Evolutionary conservation across 2,888 invertebrate species (phyloP).

Genomic region (Asteroscopus sphinx): DNA sequence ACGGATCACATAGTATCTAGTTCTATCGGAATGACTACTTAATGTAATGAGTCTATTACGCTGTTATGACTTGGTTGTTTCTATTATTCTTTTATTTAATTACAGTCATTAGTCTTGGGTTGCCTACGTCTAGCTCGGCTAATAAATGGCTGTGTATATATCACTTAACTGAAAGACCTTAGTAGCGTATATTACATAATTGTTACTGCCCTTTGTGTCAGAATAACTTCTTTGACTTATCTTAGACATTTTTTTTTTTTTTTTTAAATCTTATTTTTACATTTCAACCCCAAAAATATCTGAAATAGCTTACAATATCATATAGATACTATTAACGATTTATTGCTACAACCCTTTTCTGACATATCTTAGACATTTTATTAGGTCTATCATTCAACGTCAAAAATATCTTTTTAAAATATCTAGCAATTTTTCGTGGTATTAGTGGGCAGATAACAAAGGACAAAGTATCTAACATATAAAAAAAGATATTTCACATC

Average conservation of each 20-base stretch:
- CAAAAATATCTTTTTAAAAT: neutral
- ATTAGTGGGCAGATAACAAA: too few relatives aligned
- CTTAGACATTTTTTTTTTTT: neutral
- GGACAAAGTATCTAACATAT: too few relatives aligned
- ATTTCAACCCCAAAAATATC: neutral
- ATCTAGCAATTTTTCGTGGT: too few relatives aligned
- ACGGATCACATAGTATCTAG: neutral
- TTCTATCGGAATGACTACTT: neutral
- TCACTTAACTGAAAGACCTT: slow-evolving; percentile 15
- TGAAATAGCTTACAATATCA: neutral
- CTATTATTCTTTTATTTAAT: slow-evolving; percentile 31
- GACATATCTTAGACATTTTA: neutral
- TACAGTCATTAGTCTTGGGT: slow-evolving; percentile 19
- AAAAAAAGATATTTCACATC: slow-evolving; percentile 22
- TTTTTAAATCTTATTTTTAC: neutral
- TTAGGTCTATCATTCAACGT: neutral
- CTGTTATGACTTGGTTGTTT: neutral
- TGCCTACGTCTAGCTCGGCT: slow-evolving; percentile 13
- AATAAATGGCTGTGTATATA: slow-evolving; percentile 33
- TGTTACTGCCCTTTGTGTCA: neutral
- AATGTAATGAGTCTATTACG: slow-evolving; percentile 15
- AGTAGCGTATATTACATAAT: slow-evolving; percentile 7
- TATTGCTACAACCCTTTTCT: too few relatives aligned
- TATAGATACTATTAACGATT: too few relatives aligned
- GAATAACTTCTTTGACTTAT: neutral